Percentiles rank a stretch among this genome's conserved stretches.
Conservation (phyloP, 2,797 vertebrate genomes). For the Sebastes alutus region DNA sequence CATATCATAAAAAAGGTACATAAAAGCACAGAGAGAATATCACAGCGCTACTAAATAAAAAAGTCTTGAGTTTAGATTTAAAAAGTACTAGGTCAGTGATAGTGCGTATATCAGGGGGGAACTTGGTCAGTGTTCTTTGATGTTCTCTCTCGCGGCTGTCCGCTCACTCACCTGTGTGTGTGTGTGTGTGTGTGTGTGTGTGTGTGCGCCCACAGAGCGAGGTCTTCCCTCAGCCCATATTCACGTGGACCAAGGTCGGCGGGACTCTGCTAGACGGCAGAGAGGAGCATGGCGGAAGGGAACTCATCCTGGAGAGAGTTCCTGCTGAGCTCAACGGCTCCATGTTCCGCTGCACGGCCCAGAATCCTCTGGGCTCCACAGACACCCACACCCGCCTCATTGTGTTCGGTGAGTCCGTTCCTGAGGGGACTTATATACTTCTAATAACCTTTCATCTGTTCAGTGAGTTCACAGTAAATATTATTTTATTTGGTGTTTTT, state of each 20-base stretch:
- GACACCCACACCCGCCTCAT: slow-evolving; percentile 94
- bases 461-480: neutral
- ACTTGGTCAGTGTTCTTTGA: neutral
- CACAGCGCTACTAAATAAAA: too few species aligned
- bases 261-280: slow-evolving; percentile 91
- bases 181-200: neutral
- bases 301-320: slow-evolving; percentile 90
- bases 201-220: slow-evolving; percentile 82
- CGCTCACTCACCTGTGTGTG: neutral
- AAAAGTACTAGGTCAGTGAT: too few species aligned
- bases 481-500: slow-evolving; percentile 29
- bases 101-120: too few species aligned
- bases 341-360: slow-evolving; percentile 94
- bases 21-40: too few species aligned
- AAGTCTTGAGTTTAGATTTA: too few species aligned
- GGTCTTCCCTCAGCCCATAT: slow-evolving; percentile 94
- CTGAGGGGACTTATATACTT: neutral
- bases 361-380: slow-evolving; percentile 93
- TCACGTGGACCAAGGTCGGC: slow-evolving; percentile 92
- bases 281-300: slow-evolving; percentile 83
- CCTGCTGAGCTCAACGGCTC: slow-evolving; percentile 93
- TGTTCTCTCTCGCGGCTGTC: neutral
- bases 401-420: slow-evolving; percentile 85
- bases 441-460: neutral
- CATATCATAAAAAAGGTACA: too few species aligned